Base-by-base conservation (phyloP, 1,140 invertebrate genomes). In the Ceratitis capitata region DNA sequence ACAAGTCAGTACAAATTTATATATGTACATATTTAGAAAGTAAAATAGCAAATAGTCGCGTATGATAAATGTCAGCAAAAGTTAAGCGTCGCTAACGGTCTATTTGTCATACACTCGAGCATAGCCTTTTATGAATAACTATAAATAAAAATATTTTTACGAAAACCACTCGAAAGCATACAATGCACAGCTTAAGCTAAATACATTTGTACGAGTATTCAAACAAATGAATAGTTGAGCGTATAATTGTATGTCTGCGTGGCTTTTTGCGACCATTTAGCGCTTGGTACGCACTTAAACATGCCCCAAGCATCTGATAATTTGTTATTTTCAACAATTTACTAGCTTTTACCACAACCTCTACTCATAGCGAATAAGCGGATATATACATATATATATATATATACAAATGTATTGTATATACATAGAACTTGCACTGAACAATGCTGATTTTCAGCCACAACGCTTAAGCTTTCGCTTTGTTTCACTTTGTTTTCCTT, bases 61-160 rank as follows among this genome's bases (percentile, higher is more conserved):
- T 16, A n/a, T 12, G n/a, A 78, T 45, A 9, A 42, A 45, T 78
- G 39, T 14, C 69, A 45, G n/a, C n/a, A 23, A 45, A n/a, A 78
- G 69, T 78, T 78, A 78, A 78, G 69, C 42, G 6, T 47, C 69
- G 39, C 39, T 78, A 3, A 45, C 9, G 69, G 19, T 2, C 39
- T 78, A 45, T 78, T 78, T 45, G n/a, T 35, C n/a, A 78, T 23
- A 45, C 39, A 45, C 69, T 78, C 69, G 69, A 78, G 69, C 12
- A 23, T 5, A n/a, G n/a, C 16, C 29, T 78, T 61, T 61, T 61
- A 61, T 61, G 29, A 61, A 61, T 61, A 49, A 7, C 7, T 53
- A 61, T 6, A 61, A 16, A 23, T 78, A 23, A n/a, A 45, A 78
- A 78, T 45, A 23, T 78, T 35, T n/a, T 47, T n/a, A n/a, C 39